Percentiles rank a stretch among this genome's conserved stretches.
phyloP scores from a whole-genome alignment of 2,888 invertebrate genomes.

The Abscondita cerata region DNA sequence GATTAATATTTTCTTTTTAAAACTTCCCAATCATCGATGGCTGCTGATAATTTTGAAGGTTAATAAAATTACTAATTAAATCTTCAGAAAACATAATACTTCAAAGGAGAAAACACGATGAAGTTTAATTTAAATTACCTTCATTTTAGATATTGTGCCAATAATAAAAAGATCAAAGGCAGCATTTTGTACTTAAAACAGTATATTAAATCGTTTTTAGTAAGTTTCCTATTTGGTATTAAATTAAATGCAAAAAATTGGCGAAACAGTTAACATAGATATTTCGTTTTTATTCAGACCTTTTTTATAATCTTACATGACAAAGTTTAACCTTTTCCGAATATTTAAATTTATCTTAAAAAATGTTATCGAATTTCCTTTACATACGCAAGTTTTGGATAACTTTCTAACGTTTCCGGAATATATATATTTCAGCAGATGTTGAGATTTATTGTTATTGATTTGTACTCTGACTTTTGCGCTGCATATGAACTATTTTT shows the following conservation, averaged over 20 bases:
- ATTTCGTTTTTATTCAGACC: not conserved
- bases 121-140: conserved; percentile 28
- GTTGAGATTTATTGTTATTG: conserved; percentile 10
- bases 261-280: too few species aligned
- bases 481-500: not conserved
- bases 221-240: too few species aligned
- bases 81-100: not conserved
- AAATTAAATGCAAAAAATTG: too few species aligned
- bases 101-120: not conserved
- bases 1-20: too few species aligned
- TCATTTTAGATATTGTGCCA: conserved; percentile 25
- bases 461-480: not conserved
- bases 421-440: conserved; percentile 5
- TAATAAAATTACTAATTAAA: too few species aligned
- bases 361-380: not conserved
- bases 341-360: too few species aligned
- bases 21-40: too few species aligned
- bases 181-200: conserved; percentile 1
- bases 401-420: not conserved
- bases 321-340: not conserved
- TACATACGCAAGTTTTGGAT: conserved; percentile 1
- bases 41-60: too few species aligned
- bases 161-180: conserved; percentile 27
- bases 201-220: too few species aligned
- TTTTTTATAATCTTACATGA: not conserved